phyloP scores from a whole-genome alignment of 2,797 vertebrate species.

The Bucorvus abyssinicus region DNA sequence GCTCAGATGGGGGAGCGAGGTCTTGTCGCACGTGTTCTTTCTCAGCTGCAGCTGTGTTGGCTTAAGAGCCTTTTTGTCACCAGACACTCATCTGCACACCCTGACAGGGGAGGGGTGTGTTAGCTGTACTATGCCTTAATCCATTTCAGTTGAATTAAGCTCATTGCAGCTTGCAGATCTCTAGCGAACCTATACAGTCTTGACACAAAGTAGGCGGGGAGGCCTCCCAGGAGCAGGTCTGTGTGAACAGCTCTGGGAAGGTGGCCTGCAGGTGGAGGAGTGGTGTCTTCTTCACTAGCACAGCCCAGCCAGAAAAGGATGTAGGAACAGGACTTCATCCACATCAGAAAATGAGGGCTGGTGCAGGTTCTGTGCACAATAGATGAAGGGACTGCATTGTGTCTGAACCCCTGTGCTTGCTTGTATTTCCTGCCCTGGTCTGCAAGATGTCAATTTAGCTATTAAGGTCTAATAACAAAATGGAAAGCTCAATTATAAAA shows the following conservation, averaged over 20 bases:
- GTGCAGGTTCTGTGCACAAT: not conserved
- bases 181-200: not conserved
- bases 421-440: not conserved
- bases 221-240: not conserved
- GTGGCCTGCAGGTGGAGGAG: not conserved
- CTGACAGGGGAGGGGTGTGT: not conserved
- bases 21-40: not conserved
- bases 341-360: accelerated
- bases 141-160: not conserved
- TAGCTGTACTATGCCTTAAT: not conserved
- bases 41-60: conserved; percentile 27
- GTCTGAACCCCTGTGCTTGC: not conserved
- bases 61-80: not conserved
- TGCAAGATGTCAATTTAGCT: conserved; percentile 27
- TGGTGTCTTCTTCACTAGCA: not conserved
- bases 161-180: not conserved
- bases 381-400: not conserved
- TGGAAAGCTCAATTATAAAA: conserved; percentile 40
- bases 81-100: not conserved
- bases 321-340: not conserved
- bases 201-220: not conserved
- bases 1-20: not conserved
- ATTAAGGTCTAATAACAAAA: conserved; percentile 43
- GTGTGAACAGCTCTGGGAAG: not conserved
- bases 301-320: not conserved